Evolutionary conservation across 1,140 invertebrate genomes (phyloP).

Genomic region (Bombus sylvicola): DNA sequence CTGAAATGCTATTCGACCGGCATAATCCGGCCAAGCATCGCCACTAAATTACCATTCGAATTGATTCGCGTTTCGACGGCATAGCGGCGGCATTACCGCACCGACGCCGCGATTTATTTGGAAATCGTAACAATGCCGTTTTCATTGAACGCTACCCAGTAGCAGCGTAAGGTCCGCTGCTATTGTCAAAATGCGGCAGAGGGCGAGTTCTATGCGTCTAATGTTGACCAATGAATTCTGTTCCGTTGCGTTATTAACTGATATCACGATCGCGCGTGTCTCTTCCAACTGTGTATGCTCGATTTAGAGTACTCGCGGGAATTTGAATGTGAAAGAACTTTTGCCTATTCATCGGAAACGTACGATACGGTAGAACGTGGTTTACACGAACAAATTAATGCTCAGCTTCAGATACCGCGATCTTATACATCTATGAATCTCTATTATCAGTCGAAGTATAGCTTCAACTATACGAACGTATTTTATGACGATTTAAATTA

Average conservation of each 20-base stretch:
- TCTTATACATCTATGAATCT: too few relatives aligned
- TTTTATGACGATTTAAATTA: too few relatives aligned
- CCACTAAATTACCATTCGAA: slow-evolving; percentile 60
- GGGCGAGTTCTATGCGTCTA: not conserved
- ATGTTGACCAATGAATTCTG: slow-evolving; percentile 16
- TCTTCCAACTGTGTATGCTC: not conserved
- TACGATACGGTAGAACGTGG: not conserved
- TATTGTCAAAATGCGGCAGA: not conserved
- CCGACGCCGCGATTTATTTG: slow-evolving; percentile 53
- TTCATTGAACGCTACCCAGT: slow-evolving; percentile 36
- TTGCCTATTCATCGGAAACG: not conserved
- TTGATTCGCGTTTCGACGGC: slow-evolving; percentile 50
- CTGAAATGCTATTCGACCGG: slow-evolving; percentile 23
- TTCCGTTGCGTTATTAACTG: not conserved
- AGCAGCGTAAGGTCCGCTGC: not conserved
- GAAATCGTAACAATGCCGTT: slow-evolving; percentile 57
- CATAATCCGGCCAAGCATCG: slow-evolving; percentile 34
- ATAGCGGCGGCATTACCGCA: slow-evolving; percentile 14
- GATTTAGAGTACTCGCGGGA: not conserved
- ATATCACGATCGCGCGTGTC: not conserved
- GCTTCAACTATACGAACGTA: too few relatives aligned
- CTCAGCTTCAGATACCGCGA: not conserved
- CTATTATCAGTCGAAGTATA: too few relatives aligned
- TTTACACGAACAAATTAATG: not conserved
- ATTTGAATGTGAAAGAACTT: not conserved